phyloP scores from a whole-genome alignment of 2,797 vertebrate genomes.

The Arnoldichthys spilopterus region DNA sequence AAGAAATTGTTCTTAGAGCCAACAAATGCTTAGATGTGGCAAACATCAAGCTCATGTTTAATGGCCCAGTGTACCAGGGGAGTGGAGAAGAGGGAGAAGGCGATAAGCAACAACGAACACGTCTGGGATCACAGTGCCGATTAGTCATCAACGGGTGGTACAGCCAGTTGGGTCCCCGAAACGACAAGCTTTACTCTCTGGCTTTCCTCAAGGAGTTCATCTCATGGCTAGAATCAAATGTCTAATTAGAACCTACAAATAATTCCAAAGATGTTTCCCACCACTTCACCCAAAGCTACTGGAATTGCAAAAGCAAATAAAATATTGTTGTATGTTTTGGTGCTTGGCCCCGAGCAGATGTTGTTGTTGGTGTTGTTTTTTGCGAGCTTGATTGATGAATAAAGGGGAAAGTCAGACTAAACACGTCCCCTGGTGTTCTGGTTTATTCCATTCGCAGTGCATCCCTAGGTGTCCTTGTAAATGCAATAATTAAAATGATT shows the following conservation, averaged over 20 bases:
- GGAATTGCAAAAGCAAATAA: slow-evolving; percentile 39
- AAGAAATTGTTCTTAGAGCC: slow-evolving; percentile 72
- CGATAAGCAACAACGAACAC: slow-evolving; percentile 33
- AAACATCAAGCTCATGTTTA: slow-evolving; percentile 73
- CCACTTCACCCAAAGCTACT: slow-evolving; percentile 30
- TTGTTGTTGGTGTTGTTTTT: slow-evolving; percentile 11
- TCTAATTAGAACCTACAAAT: slow-evolving; percentile 50
- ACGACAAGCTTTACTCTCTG: slow-evolving; percentile 9
- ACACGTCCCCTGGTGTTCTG: slow-evolving; percentile 46
- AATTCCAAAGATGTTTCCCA: slow-evolving; percentile 43
- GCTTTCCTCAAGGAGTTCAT: slow-evolving; percentile 34
- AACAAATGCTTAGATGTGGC: slow-evolving; percentile 65
- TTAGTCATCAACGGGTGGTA: slow-evolving; percentile 26
- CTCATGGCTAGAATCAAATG: slow-evolving; percentile 29
- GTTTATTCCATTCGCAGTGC: slow-evolving; percentile 43
- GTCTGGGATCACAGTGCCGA: slow-evolving; percentile 32
- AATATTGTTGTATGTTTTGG: slow-evolving; percentile 27
- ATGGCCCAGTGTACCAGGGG: slow-evolving; percentile 30
- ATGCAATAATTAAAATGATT: slow-evolving; percentile 54
- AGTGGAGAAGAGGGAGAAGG: not conserved
- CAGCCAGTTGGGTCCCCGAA: slow-evolving; percentile 7
- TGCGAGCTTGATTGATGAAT: slow-evolving; percentile 42
- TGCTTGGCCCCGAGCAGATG: slow-evolving; percentile 40
- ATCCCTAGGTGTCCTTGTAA: slow-evolving; percentile 50
- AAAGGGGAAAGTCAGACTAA: slow-evolving; percentile 37